A percentile compares a stretch with the other conserved stretches of the same genome.
These are phyloP conservation scores for Nyctibius bracteatus DNA, from an alignment of 2,113 vertebrate species.

Conservation along the genomic window DNA sequence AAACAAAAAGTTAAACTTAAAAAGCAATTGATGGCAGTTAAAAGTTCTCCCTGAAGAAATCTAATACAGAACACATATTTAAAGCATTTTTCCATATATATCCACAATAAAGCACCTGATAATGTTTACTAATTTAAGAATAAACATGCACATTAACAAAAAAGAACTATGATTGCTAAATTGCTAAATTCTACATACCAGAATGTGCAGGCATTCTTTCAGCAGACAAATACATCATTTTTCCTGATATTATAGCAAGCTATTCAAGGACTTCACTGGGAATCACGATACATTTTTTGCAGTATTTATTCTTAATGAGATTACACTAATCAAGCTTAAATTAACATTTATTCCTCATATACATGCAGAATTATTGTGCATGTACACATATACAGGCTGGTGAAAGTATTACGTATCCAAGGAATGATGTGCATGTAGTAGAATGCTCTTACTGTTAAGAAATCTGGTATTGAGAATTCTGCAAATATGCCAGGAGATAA, in stretches of 20 bases:
- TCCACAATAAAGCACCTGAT: neutral
- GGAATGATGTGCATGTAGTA: neutral
- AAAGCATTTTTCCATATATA: neutral
- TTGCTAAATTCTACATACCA: neutral
- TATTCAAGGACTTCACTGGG: constrained; percentile 1
- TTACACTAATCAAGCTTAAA: constrained; percentile 27
- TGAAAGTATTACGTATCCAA: neutral
- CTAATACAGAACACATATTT: neutral
- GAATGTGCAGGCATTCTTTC: neutral
- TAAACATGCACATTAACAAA: neutral
- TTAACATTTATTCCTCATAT: neutral
- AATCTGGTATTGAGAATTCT: neutral
- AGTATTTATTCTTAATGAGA: constrained; percentile 37
- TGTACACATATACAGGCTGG: neutral
- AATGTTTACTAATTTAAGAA: neutral
- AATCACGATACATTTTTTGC: neutral
- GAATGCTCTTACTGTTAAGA: neutral
- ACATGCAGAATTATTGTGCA: neutral
- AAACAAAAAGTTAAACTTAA: constrained; percentile 35
- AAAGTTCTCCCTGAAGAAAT: constrained; percentile 5
- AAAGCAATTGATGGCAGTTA: neutral
- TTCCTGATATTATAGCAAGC: neutral
- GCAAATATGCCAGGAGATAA: constrained; percentile 24
- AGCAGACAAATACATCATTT: neutral
- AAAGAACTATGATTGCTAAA: neutral